phyloP scores from a whole-genome alignment of 2,113 vertebrate species.

The Forbesichthys agassizii region DNA sequence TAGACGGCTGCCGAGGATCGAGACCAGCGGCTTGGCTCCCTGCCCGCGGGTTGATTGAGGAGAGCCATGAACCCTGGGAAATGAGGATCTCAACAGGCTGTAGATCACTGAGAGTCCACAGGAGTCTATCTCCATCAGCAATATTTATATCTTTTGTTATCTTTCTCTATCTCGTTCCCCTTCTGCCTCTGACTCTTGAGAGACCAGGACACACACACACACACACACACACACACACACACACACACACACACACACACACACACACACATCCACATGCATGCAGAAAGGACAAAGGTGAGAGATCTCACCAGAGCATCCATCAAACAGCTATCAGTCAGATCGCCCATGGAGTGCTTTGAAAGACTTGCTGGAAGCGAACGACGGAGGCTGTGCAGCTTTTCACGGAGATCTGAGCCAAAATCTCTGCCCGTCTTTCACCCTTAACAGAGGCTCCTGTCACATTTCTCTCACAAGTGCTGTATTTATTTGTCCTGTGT shows the following conservation, averaged over 20 bases:
- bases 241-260: background rate
- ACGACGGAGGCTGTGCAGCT: constrained; percentile 31
- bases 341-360: constrained; percentile 9
- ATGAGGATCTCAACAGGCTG: constrained; percentile 65
- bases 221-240: background rate
- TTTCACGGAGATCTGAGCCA: constrained; percentile 36
- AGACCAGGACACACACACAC: background rate
- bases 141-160: background rate
- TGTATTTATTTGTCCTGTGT: no score
- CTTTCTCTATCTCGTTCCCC: background rate
- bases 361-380: constrained; percentile 53
- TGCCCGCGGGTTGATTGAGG: constrained; percentile 62
- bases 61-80: constrained; percentile 65
- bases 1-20: constrained; percentile 29
- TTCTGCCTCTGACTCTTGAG: constrained; percentile 32
- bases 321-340: constrained; percentile 48
- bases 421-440: constrained; percentile 31
- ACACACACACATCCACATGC: background rate
- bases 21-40: constrained; percentile 49
- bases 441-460: no score
- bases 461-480: no score
- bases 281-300: background rate
- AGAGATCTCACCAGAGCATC: constrained; percentile 62
- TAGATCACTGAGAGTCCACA: constrained; percentile 57
- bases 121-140: background rate